Percentiles rank a stretch among this genome's conserved stretches.
phyloP scores from a whole-genome alignment of 2,113 vertebrate genomes.

The Eurypyga helias region DNA sequence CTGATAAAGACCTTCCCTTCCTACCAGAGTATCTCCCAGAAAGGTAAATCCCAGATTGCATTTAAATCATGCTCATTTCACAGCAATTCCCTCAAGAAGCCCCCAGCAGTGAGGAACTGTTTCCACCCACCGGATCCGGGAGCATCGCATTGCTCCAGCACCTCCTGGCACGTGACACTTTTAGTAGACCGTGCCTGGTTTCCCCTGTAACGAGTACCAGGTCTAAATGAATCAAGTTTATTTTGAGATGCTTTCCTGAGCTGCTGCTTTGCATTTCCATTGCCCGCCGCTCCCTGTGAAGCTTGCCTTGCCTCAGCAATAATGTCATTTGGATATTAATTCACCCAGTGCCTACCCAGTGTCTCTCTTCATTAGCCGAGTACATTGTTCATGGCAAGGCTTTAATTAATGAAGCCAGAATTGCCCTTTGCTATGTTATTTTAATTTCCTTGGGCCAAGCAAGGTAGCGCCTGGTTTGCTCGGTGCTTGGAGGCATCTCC shows the following conservation, averaged over 20 bases:
- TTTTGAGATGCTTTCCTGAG: neutral
- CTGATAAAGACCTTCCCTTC: neutral
- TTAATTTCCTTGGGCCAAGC: neutral
- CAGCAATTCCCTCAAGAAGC: neutral
- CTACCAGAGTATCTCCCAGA: neutral
- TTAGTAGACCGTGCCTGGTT: neutral
- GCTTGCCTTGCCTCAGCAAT: neutral
- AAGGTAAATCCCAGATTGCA: neutral
- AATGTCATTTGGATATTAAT: neutral
- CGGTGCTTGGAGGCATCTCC: neutral
- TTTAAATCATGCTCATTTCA: neutral
- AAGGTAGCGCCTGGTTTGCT: neutral
- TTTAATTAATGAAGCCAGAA: neutral
- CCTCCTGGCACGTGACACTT: rapidly evolving
- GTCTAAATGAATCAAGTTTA: neutral
- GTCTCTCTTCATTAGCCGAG: neutral
- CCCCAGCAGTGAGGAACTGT: neutral
- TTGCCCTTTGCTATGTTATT: neutral
- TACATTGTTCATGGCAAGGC: neutral
- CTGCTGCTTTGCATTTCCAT: neutral
- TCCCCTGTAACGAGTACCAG: neutral
- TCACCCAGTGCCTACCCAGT: neutral
- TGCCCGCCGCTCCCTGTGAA: neutral
- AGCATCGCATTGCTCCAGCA: neutral
- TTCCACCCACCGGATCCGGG: neutral